Evolutionary conservation across 1,140 invertebrate species (phyloP), one percentile per base, ranked within the genome.

Genomic region (Prorops nasuta): DNA sequence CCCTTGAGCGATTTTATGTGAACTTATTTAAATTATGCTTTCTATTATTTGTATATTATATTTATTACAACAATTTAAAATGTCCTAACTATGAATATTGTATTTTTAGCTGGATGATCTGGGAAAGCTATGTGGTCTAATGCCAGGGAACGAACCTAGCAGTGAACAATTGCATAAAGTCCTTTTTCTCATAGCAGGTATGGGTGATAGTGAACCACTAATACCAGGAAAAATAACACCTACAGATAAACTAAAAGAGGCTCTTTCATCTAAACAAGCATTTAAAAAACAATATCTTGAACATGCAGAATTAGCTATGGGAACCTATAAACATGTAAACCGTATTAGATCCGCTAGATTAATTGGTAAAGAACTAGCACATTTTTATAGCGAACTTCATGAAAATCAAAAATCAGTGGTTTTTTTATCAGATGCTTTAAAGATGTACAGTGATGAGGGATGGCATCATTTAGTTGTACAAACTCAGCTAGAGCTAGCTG

Each of bases 291-390:
- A 94, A 57, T 98, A 97, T 69, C 75, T 98, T 48, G 94, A 97
- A 72, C 77, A 98, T 35, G 91, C 93, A 7, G 96, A 98, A 76
- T 77, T 97, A 49, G 93, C 94, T 1, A 96, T 97, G 84, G 92
- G 94, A 35, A 98, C 94, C 1, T 98, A 92, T 65, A 98, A 98
- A 71, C 94, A 98, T 75, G 94, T 97, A 58, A 86, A 92, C 6
- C 83, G 93, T 38, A 80, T 91, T 45, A 78, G 92, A 51, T 92
- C 86, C 31, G 94, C 95, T 0, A 82, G 92, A 40, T 80, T 90
- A 14, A 90, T 98, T 49, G 95, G 95, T 0, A 83, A 87, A 52
- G 90, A 96, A 69, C 71, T 98, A 15, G 94, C 95, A 0, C 81
- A 86, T 19, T 96, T 97, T 69, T 96, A 98, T 68, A 86, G 92